phyloP scores from a whole-genome alignment of 2,888 invertebrate species.

The Papilio demoleus region DNA sequence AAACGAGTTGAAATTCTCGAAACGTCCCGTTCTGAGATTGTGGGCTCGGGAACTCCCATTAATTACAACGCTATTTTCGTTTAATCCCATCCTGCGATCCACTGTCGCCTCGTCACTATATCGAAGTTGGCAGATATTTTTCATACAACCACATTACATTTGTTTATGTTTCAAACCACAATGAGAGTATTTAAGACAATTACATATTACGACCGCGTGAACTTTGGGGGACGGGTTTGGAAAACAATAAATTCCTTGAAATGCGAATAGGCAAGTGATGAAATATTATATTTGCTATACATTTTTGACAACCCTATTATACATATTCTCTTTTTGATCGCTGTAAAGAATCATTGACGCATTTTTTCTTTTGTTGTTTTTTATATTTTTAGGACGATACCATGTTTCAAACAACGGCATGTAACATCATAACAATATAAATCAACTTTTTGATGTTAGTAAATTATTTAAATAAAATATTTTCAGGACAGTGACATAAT shows the following conservation, averaged over 20 bases:
- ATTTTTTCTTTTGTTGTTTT: constrained; percentile 18
- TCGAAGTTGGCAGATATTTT: constrained; percentile 58
- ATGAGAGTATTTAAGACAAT: constrained; percentile 16
- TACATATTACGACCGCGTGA: constrained; percentile 22
- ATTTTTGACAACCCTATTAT: constrained; percentile 19
- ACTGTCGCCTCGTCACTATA: constrained; percentile 67
- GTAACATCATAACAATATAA: constrained; percentile 19
- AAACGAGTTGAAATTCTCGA: constrained; percentile 60
- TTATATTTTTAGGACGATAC: constrained; percentile 8
- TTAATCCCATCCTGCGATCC: constrained; percentile 73
- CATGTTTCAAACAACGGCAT: background rate
- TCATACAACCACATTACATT: constrained; percentile 44
- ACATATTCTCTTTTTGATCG: constrained; percentile 11
- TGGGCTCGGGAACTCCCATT: constrained; percentile 71
- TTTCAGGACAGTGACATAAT: background rate
- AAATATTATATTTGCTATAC: constrained; percentile 12
- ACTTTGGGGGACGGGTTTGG: background rate
- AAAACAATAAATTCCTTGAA: constrained; percentile 20
- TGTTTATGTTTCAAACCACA: constrained; percentile 31
- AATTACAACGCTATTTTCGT: constrained; percentile 77
- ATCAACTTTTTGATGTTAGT: background rate
- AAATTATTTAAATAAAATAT: background rate
- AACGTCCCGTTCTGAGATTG: constrained; percentile 68
- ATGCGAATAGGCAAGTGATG: constrained; percentile 5
- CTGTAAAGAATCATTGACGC: constrained; percentile 13